Base-by-base conservation (phyloP, 2,797 vertebrate genomes). In the Coranthus polyacanthus region DNA sequence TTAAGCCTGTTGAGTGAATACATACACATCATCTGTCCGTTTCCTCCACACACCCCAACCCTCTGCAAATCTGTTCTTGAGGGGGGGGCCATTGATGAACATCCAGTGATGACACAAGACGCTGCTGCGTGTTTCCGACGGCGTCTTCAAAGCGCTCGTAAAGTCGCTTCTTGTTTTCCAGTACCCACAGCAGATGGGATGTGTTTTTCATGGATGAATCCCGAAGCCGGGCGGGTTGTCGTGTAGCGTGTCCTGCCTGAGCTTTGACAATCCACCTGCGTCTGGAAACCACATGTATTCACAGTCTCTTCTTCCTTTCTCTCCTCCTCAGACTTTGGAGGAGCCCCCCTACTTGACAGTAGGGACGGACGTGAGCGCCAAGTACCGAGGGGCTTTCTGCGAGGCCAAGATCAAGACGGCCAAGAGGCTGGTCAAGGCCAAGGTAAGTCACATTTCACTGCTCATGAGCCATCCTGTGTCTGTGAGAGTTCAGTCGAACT, bases 391-490 rank as follows among this genome's bases (percentile, higher is more conserved):
- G 91, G 98, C 98, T 83, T 99, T 99, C 92, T 99, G 98, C 2
- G 98, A 99, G 95, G 97, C 98, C 72, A 99, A 99, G 89, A 99
- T 99, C 89, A 99, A 99, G 94, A 97, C 95, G 0, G 97, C 98
- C 71, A 99, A 99, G 64, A 94, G 98, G 22, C 94, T 98, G 79
- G 97, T 99, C 74, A 99, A 99, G 93, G 97, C 99, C 68, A 99
- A 99, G 97, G 98, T 98, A 81, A 88, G 88, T n/a, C n/a, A n/a
- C n/a, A n/a, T n/a, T n/a, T n/a, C n/a, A n/a, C n/a, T n/a, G n/a
- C n/a, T n/a, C n/a, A n/a, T n/a, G n/a, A n/a, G n/a, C n/a, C n/a
- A n/a, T n/a, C n/a, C n/a, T n/a, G n/a, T n/a, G n/a, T n/a, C n/a
- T n/a, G n/a, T n/a, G n/a, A n/a, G n/a, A n/a, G n/a, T n/a, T n/a